These are phyloP conservation scores for Rachycentron canadum DNA, from an alignment of 2,797 vertebrate species.

Conservation along the genomic window DNA sequence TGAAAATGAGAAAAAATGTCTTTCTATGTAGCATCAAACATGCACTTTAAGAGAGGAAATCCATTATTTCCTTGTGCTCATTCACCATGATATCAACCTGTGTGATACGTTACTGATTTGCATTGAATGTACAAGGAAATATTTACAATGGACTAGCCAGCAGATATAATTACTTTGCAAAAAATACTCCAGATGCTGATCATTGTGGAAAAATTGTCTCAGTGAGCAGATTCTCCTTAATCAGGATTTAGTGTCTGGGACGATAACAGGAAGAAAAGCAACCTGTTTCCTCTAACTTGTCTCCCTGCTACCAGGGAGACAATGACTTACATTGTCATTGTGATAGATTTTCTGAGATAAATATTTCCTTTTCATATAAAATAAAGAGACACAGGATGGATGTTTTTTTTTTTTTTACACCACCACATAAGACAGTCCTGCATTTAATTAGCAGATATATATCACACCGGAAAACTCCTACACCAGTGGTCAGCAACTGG, in stretches of 20 bases:
- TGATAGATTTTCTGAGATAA: neutral
- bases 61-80: constrained; percentile 3
- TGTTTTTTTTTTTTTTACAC: neutral
- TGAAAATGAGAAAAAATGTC: neutral
- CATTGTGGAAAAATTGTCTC: neutral
- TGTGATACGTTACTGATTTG: constrained; percentile 14
- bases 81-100: constrained; percentile 24
- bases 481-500: too few relatives aligned
- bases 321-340: neutral
- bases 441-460: neutral
- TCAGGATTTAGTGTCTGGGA: neutral
- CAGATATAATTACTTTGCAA: neutral
- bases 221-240: neutral
- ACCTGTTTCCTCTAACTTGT: neutral
- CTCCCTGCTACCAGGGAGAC: neutral
- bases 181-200: neutral
- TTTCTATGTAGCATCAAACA: constrained; percentile 1
- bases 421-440: neutral
- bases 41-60: constrained; percentile 22
- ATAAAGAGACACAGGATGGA: neutral
- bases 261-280: neutral
- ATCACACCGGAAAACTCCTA: neutral
- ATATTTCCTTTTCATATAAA: neutral
- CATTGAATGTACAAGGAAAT: constrained; percentile 17
- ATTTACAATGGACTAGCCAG: neutral